Percentiles rank a stretch among this genome's conserved stretches.
Evolutionary conservation across 2,888 invertebrate genomes (phyloP).

Genomic region (Chorisops tibialis): DNA sequence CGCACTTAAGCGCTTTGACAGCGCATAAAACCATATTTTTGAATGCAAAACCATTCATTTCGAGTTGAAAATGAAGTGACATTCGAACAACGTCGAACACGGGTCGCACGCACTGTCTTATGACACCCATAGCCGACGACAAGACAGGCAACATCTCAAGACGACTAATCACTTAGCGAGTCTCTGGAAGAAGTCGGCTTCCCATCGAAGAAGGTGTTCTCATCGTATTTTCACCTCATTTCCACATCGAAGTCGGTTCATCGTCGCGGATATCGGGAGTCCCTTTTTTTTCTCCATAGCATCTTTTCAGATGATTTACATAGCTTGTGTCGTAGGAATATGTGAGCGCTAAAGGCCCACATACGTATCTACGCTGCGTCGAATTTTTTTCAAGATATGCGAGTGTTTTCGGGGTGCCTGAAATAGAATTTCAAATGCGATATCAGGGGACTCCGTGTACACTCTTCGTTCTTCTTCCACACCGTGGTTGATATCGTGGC

Average conservation of each 20-base stretch:
- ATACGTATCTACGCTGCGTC: no score
- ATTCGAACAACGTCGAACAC: not conserved
- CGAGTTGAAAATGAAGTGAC: not conserved
- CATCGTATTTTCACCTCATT: conserved; percentile 1
- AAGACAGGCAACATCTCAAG: not conserved
- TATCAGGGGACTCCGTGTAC: no score
- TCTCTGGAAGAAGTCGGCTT: not conserved
- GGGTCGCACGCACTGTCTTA: not conserved
- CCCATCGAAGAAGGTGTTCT: not conserved
- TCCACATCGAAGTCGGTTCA: not conserved
- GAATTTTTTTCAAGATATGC: not conserved
- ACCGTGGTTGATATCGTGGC: no score
- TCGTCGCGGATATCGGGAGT: no score
- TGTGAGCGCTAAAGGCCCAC: no score
- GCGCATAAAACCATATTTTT: not conserved
- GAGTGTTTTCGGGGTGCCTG: not conserved
- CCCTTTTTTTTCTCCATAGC: not conserved
- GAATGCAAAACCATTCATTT: no score
- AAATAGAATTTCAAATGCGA: conserved; percentile 5
- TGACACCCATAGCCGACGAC: conserved; percentile 1
- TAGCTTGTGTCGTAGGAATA: not conserved
- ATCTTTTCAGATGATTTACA: not conserved
- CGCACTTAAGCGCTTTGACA: not conserved
- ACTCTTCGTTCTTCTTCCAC: no score
- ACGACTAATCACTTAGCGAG: conserved; percentile 9